Evolutionary conservation across 2,888 invertebrate genomes (phyloP).

Genomic region (Podabrus alpinus): DNA sequence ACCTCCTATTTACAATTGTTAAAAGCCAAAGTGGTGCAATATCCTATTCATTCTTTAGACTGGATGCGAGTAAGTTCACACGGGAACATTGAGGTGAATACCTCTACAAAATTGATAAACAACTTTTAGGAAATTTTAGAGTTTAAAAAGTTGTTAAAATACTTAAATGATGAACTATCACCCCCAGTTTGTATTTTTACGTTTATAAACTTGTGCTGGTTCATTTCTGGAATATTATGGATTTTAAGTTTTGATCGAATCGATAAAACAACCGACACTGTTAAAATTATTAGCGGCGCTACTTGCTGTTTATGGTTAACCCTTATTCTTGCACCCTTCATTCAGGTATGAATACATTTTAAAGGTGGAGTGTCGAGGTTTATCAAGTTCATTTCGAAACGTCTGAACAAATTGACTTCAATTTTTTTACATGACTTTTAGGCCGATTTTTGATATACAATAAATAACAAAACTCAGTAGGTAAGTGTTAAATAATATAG

Average conservation of each 20-base stretch:
- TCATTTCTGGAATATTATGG: conserved; percentile 71
- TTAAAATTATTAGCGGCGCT: conserved; percentile 63
- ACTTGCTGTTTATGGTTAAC: conserved; percentile 69
- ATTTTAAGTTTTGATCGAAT: conserved; percentile 65
- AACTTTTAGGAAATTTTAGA: conserved; percentile 73
- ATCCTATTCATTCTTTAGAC: conserved; percentile 71
- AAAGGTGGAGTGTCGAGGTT: background rate
- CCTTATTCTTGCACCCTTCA: conserved; percentile 69
- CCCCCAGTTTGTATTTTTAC: conserved; percentile 79
- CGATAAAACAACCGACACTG: conserved; percentile 62
- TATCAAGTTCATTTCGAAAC: background rate
- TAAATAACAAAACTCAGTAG: no score
- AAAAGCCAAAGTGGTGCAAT: conserved; percentile 71
- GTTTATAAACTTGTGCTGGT: conserved; percentile 74
- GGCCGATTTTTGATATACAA: no score
- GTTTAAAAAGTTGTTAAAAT: conserved; percentile 75
- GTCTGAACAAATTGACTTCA: background rate
- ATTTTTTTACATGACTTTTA: no score
- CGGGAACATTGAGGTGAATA: background rate
- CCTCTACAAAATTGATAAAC: conserved; percentile 12
- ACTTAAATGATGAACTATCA: conserved; percentile 76
- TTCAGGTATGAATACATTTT: conserved; percentile 62
- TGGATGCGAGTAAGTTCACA: conserved; percentile 72
- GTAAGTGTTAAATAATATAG: no score
- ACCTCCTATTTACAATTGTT: conserved; percentile 75